Evolutionary conservation across 2,113 vertebrate species (phyloP).

Genomic region (Coptodon rendalli): DNA sequence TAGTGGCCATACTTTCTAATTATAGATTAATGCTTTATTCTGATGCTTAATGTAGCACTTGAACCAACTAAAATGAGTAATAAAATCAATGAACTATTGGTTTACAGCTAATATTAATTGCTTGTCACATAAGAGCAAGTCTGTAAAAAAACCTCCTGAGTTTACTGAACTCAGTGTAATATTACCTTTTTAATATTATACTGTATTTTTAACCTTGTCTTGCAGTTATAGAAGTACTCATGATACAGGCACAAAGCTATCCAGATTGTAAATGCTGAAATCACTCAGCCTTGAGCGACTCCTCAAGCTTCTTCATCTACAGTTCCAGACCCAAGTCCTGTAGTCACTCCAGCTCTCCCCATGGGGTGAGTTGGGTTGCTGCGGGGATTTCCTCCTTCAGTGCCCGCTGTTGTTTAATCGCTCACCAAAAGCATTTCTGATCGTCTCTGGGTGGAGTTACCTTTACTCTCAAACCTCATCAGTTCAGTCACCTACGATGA

Average conservation of each 20-base stretch:
- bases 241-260: background rate
- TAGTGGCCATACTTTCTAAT: background rate
- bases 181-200: background rate
- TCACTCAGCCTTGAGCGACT: background rate
- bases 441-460: background rate
- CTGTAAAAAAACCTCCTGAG: background rate
- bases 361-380: background rate
- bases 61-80: background rate
- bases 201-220: background rate
- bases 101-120: background rate
- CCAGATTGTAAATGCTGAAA: background rate
- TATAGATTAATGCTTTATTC: background rate
- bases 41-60: background rate
- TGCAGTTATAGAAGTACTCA: background rate
- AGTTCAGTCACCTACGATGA: background rate
- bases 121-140: background rate
- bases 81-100: background rate
- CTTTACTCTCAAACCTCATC: background rate
- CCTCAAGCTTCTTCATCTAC: background rate
- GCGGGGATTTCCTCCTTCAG: background rate
- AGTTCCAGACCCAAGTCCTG: background rate
- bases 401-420: background rate
- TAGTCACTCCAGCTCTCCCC: background rate
- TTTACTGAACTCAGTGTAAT: background rate
- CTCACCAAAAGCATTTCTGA: background rate